phyloP scores from a whole-genome alignment of 2,888 invertebrate species.

The Cataglyphis rosenhaueri region DNA sequence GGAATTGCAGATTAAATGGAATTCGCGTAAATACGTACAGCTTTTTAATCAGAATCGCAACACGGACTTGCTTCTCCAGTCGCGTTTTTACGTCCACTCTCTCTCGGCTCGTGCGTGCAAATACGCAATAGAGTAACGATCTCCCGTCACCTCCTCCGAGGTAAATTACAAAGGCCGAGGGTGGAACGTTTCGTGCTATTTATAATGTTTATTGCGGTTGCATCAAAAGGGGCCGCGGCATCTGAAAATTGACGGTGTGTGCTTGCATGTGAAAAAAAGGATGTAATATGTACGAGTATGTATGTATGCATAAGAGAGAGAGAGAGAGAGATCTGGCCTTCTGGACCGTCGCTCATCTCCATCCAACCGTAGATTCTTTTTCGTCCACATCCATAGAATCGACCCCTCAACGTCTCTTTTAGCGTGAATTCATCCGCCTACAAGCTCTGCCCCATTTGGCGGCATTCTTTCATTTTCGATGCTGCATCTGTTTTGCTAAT shows the following conservation, averaged over 20 bases:
- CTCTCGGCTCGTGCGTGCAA: slow-evolving; percentile 17
- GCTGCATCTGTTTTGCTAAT: not conserved
- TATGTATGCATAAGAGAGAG: not conserved
- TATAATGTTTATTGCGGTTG: slow-evolving; percentile 71
- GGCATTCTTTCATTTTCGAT: slow-evolving; percentile 10
- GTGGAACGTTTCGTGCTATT: slow-evolving; percentile 73
- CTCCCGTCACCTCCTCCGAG: slow-evolving; percentile 57
- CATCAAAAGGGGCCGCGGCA: slow-evolving; percentile 41
- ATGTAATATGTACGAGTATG: slow-evolving; percentile 21
- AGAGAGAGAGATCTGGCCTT: not conserved
- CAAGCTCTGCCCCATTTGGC: not conserved
- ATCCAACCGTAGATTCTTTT: slow-evolving; percentile 26
- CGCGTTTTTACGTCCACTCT: not conserved
- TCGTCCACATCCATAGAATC: slow-evolving; percentile 8
- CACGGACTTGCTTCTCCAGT: not conserved
- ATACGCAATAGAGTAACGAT: slow-evolving; percentile 14
- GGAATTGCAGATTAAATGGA: not conserved
- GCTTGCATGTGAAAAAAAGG: slow-evolving; percentile 42
- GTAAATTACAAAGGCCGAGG: slow-evolving; percentile 73
- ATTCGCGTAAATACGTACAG: slow-evolving; percentile 6
- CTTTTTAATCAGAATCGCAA: not conserved
- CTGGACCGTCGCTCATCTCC: not conserved
- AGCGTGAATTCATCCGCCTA: not conserved
- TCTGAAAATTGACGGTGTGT: slow-evolving; percentile 56
- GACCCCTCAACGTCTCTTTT: not conserved